Percentiles rank a stretch among this genome's conserved stretches.
phyloP scores from a whole-genome alignment of 2,113 vertebrate genomes.

The Paraplagusia blochii region DNA sequence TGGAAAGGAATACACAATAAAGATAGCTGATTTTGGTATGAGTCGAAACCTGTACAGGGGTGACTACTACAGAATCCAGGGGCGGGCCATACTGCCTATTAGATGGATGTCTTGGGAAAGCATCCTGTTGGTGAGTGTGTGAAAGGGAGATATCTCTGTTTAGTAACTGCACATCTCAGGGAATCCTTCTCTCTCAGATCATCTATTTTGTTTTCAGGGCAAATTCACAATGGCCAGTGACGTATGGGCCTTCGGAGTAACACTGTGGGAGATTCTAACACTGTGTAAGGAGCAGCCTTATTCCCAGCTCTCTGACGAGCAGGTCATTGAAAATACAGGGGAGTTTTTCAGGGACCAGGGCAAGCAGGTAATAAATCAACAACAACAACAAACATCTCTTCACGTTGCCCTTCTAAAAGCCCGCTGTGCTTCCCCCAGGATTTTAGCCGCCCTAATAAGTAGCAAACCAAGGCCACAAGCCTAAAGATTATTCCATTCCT shows the following conservation, averaged over 20 bases:
- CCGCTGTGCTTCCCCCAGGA: conserved; percentile 66
- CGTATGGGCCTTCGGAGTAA: conserved; percentile 93
- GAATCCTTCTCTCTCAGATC: neutral
- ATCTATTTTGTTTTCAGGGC: conserved; percentile 74
- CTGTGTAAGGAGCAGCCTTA: conserved; percentile 94
- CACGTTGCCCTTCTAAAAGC: conserved; percentile 68
- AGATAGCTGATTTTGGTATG: conserved; percentile 98
- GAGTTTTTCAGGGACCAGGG: conserved; percentile 96
- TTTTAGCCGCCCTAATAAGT: conserved; percentile 69
- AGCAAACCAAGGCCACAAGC: conserved; percentile 69
- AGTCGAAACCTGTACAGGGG: conserved; percentile 96
- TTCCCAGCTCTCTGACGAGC: conserved; percentile 90
- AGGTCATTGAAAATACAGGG: conserved; percentile 96
- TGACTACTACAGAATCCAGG: conserved; percentile 97
- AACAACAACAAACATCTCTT: conserved; percentile 59
- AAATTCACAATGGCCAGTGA: conserved; percentile 98
- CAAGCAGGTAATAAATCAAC: conserved; percentile 88
- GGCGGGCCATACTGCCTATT: conserved; percentile 94
- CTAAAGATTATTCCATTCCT: conserved; percentile 71
- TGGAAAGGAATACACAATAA: conserved; percentile 91
- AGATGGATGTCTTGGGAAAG: conserved; percentile 99
- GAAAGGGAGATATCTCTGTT: neutral
- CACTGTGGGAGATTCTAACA: conserved; percentile 92
- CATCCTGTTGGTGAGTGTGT: conserved; percentile 84
- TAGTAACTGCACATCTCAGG: neutral